phyloP scores from a whole-genome alignment of 2,888 invertebrate genomes.

The Epinotia nisella region DNA sequence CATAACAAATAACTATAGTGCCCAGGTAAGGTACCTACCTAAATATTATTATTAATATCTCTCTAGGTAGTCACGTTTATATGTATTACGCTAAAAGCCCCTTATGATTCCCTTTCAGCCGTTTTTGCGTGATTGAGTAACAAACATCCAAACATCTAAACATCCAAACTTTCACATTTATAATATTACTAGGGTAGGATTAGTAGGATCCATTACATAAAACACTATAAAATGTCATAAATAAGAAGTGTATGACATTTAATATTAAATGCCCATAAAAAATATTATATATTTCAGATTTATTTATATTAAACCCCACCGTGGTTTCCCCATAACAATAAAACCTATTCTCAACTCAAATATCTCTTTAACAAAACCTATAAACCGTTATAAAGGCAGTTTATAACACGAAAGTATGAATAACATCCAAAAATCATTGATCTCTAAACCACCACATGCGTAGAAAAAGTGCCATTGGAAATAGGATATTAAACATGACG shows the following conservation, averaged over 20 bases:
- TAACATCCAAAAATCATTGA: conserved; percentile 1
- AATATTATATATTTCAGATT: background rate
- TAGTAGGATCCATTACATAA: conserved; percentile 8
- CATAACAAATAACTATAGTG: too few relatives aligned
- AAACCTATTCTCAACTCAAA: conserved; percentile 31
- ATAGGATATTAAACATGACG: background rate
- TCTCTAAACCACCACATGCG: background rate
- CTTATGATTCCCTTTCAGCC: too few relatives aligned
- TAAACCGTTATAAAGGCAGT: conserved; percentile 25
- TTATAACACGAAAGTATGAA: conserved; percentile 25
- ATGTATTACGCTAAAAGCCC: too few relatives aligned
- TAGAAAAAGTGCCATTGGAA: background rate
- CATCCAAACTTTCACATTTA: too few relatives aligned
- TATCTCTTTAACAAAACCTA: conserved; percentile 21
- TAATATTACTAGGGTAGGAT: too few relatives aligned
- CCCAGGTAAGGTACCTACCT: too few relatives aligned
- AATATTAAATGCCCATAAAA: conserved; percentile 14
- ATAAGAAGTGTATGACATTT: conserved; percentile 2
- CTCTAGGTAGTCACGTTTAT: too few relatives aligned
- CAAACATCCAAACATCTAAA: too few relatives aligned
- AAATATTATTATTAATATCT: too few relatives aligned
- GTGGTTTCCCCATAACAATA: conserved; percentile 16
- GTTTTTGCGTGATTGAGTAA: too few relatives aligned
- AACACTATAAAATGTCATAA: background rate
- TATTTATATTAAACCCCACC: background rate